phyloP scores from a whole-genome alignment of 1,140 invertebrate genomes.

The Pseudobourletiella spinata region DNA sequence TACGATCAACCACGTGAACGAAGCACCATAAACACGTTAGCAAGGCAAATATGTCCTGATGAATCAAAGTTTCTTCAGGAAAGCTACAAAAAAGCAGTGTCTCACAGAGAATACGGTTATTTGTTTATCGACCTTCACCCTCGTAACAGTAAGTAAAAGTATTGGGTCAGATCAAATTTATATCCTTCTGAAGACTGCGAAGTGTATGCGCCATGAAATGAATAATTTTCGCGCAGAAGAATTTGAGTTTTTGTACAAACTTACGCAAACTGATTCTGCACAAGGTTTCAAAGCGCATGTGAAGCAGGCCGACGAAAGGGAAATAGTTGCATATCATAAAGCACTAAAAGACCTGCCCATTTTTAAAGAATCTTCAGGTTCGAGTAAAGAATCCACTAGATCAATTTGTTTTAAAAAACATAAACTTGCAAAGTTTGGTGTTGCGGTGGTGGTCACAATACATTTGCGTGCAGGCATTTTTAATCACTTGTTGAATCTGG shows the following conservation, averaged over 20 bases:
- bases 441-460: neutral
- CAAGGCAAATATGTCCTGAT: neutral
- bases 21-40: neutral
- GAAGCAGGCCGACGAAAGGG: too few relatives aligned
- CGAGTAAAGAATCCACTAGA: neutral
- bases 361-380: neutral
- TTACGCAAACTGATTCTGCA: too few relatives aligned
- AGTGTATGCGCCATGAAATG: neutral
- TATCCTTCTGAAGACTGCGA: neutral
- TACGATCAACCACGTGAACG: neutral
- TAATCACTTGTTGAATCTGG: neutral
- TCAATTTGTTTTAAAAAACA: neutral
- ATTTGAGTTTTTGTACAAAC: neutral
- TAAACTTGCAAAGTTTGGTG: neutral
- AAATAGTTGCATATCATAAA: neutral
- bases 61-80: neutral
- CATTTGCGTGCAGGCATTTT: neutral
- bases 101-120: neutral
- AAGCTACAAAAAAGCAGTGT: neutral
- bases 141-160: neutral
- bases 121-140: neutral
- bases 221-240: neutral
- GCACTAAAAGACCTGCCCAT: neutral
- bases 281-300: too few relatives aligned
- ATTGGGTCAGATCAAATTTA: neutral